Conservation (phyloP, 2,797 vertebrate genomes). For the Gymnopithys bicolor region DNA sequence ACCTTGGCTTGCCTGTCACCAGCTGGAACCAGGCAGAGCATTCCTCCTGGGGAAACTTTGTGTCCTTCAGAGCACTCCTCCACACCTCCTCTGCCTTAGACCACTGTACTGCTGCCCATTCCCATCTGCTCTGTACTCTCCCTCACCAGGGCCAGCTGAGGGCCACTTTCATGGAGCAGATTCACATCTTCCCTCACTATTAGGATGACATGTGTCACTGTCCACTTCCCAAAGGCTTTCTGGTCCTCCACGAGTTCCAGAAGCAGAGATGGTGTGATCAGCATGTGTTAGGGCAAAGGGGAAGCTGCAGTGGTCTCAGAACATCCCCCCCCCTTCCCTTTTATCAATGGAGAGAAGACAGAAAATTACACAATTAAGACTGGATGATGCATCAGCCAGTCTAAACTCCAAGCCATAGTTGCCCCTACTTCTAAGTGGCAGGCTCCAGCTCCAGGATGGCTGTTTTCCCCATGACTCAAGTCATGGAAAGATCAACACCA, state of each 20-base stretch:
- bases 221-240: not conserved
- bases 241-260: not conserved
- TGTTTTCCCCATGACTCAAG: not conserved
- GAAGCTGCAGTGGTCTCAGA: not conserved
- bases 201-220: not conserved
- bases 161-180: not conserved
- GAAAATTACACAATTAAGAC: not conserved
- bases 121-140: not conserved
- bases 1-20: not conserved
- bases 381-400: not conserved
- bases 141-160: not conserved
- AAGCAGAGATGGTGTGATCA: not conserved
- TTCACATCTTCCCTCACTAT: not conserved
- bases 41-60: not conserved
- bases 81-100: rapidly evolving
- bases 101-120: not conserved
- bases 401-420: not conserved
- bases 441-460: not conserved
- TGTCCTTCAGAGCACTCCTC: not conserved
- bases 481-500: not conserved
- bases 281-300: rapidly evolving
- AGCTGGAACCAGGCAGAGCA: not conserved
- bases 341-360: not conserved
- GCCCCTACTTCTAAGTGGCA: not conserved
- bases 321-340: not conserved